Evolutionary conservation across 2,888 invertebrate genomes (phyloP).

Genomic region (Melipona bicolor): DNA sequence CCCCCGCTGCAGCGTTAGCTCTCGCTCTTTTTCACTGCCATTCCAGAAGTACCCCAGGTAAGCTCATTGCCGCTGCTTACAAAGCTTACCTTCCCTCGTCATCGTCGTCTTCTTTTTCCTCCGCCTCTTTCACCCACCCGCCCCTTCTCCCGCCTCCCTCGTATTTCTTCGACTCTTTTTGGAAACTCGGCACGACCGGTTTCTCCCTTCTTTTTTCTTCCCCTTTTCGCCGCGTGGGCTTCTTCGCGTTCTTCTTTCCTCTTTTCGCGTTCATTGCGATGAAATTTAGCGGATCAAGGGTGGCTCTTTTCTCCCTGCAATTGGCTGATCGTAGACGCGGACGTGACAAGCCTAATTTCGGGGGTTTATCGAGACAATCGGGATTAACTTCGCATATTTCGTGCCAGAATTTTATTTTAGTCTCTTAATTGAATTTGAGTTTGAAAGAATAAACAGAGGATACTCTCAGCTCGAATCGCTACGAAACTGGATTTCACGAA

Average conservation of each 20-base stretch:
- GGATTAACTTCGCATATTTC: too few relatives aligned
- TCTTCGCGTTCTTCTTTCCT: background rate
- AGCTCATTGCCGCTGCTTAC: slow-evolving; percentile 72
- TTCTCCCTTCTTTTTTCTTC: background rate
- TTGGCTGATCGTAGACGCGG: too few relatives aligned
- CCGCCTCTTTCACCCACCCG: background rate
- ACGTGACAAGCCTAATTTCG: too few relatives aligned
- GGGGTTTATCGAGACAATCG: too few relatives aligned
- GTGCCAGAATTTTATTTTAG: too few relatives aligned
- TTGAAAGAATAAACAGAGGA: too few relatives aligned
- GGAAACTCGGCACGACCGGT: slow-evolving; percentile 21
- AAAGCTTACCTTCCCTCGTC: slow-evolving; percentile 42
- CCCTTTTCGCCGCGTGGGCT: background rate
- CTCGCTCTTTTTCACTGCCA: slow-evolving; percentile 73
- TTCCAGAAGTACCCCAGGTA: slow-evolving; percentile 69
- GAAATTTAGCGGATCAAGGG: background rate
- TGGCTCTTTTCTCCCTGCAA: background rate
- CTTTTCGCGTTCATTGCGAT: background rate
- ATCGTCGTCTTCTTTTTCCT: slow-evolving; percentile 35
- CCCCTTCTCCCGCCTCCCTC: background rate
- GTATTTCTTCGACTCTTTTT: slow-evolving; percentile 18
- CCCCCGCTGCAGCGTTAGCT: slow-evolving; percentile 54
- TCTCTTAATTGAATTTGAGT: too few relatives aligned
- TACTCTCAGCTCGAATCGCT: too few relatives aligned
- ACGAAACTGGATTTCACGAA: too few relatives aligned